Evolutionary conservation across 2,797 vertebrate genomes (phyloP), one percentile per base, ranked within the genome.

Genomic region (Uromys caudimaculatus): DNA sequence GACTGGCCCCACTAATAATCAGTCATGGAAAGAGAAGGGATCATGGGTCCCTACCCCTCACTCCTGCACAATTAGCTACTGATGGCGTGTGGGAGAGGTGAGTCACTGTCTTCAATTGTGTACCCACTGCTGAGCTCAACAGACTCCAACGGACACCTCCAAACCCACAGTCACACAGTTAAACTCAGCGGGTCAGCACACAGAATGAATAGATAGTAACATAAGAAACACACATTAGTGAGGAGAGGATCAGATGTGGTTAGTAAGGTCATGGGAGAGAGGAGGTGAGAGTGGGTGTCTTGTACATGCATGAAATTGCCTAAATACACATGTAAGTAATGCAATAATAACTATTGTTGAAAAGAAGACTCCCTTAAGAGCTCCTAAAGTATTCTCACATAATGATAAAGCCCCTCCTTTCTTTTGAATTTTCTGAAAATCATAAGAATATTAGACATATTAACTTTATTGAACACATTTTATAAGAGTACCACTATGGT

Each of bases 381-480:
- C 94, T 54, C 52, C 92, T 89, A 67, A 90, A 54, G 73, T 14
- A 7, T 90, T 75, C 79, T 91, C 83, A 84, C 12, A 58, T n/a
- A 13, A n/a, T 47, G 81, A n/a, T 52, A 79, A 60, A 93, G 8
- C 13, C 3, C 1, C 16, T 73, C 16, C 82, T 75, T n/a, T n/a
- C n/a, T 78, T 60, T 67, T 83, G 47, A 95, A 91, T 81, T 95
- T 90, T 82, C 93, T 89, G 38, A 88, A 69, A 96, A 58, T 94
- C 27, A 78, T 32, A 84, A 90, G 38, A 92, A 64, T 14, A 60
- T 81, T 73, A 79, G 17, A 19, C 13, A 10, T 12, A 83, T 50
- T n/a, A 89, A 82, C 24, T n/a, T 29, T 10, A 41, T 58, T 50
- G 13, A 56, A 11, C 32, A 41, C 71, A 50, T 58, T 83, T 58